Evolutionary conservation across 2,888 invertebrate species (phyloP).

Genomic region (Sepiola atlantica): DNA sequence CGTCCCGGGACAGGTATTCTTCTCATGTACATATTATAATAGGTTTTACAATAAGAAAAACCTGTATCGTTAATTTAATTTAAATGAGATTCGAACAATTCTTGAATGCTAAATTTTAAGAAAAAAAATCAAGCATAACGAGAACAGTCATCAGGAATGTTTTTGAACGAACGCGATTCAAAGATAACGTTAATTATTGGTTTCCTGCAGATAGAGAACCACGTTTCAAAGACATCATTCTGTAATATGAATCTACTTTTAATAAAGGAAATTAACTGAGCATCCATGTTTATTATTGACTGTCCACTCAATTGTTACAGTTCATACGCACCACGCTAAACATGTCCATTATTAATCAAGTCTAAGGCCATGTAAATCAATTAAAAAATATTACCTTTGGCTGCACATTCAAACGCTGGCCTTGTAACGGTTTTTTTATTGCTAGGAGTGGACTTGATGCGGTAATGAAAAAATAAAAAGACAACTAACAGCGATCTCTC

Average conservation of each 20-base stretch:
- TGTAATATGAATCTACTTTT: background rate
- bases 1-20: too few species aligned
- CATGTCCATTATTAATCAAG: constrained; percentile 15
- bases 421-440: background rate
- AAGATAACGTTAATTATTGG: background rate
- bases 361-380: background rate
- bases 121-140: background rate
- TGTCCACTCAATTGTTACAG: background rate
- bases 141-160: background rate
- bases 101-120: too few species aligned
- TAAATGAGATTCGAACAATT: too few species aligned
- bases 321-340: background rate
- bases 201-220: background rate
- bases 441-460: background rate
- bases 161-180: background rate
- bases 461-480: background rate
- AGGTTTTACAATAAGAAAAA: too few species aligned
- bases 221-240: background rate
- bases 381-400: background rate
- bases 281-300: background rate
- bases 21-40: too few species aligned
- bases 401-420: background rate
- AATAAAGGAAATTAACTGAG: background rate
- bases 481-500: background rate
- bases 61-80: too few species aligned